phyloP scores from a whole-genome alignment of 37 sponge, comb jelly and placozoan species.

The Beroe ovata region DNA sequence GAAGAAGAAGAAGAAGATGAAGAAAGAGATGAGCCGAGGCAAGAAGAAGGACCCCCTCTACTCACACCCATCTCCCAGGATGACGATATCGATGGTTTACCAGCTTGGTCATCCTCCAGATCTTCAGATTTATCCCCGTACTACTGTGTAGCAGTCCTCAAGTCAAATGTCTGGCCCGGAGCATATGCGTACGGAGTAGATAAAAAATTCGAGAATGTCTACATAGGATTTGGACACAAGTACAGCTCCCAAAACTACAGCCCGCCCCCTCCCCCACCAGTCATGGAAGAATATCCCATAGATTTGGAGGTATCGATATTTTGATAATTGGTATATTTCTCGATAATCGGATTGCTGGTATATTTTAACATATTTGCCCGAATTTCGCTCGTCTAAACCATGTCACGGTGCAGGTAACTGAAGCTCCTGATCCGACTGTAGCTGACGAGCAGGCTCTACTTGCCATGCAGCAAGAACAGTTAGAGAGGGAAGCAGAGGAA shows the following conservation, averaged over 20 bases:
- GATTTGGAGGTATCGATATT: conserved; percentile 68
- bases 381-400: background rate
- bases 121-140: conserved; percentile 77
- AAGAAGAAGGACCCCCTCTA: conserved; percentile 89
- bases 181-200: conserved; percentile 78
- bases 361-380: too few relatives aligned
- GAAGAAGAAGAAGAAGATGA: conserved; percentile 91
- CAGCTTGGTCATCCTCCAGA: conserved; percentile 84
- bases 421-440: conserved; percentile 61
- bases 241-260: conserved; percentile 86
- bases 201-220: conserved; percentile 93
- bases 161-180: conserved; percentile 98
- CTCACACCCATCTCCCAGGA: conserved; percentile 87
- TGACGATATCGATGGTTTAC: conserved; percentile 80
- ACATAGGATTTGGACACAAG: conserved; percentile 97
- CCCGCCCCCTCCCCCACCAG: conserved; percentile 84
- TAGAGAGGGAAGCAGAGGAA: conserved; percentile 76
- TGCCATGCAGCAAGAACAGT: conserved; percentile 65
- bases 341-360: too few relatives aligned
- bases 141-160: conserved; percentile 80
- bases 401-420: conserved; percentile 14
- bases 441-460: conserved; percentile 65
- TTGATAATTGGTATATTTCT: too few relatives aligned
- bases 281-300: conserved; percentile 87
- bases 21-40: conserved; percentile 86